Base-by-base conservation (phyloP, 2,888 invertebrate genomes). In the Epistrophe grossulariae region DNA sequence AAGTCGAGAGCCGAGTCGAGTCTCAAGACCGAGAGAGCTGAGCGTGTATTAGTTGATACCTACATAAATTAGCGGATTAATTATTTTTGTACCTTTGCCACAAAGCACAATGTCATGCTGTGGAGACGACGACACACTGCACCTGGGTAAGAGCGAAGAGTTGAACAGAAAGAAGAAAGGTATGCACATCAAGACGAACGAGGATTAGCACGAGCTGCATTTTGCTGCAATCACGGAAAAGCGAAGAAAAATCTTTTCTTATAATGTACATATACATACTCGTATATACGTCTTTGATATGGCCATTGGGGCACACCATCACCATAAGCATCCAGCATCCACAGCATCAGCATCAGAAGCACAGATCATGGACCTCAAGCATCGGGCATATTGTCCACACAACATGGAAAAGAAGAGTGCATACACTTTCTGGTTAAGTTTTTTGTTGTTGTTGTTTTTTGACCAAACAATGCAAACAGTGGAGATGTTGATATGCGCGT, bases 31-130 rank as follows among this genome's bases (percentile, higher is more conserved):
- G 17, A 52, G 17, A 52, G 52, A 40, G n/a, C 52, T 79, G 79
- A 87, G 76, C 68, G 66, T 83, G 87, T 79, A 79, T 87, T 79
- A 79, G 87, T 76, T 79, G 84, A 82, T 88, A 83, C 81, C 77
- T 80, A 88, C 88, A 89, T 89, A 89, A 89, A 89, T 89, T 89
- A 88, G 89, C 88, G 89, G 88, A 89, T 89, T 88, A 88, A 88
- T 89, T 89, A 88, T 88, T 83, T 84, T 81, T 83, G 66, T 83
- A 87, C 76, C 76, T 76, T 68, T 83, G 66, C 55, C 57, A 83
- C 62, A 78, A 40, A 52, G n/a, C 68, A 73, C 43, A 70, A 35
- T 40, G 48, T 68, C 68, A 50, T 48, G 48, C 28, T 48, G 13
- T 6, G 10, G 48, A n/a, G 35, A 52, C n/a, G 48, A 24, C 24